phyloP scores from a whole-genome alignment of 2,888 invertebrate genomes.

The Atrina japonica region DNA sequence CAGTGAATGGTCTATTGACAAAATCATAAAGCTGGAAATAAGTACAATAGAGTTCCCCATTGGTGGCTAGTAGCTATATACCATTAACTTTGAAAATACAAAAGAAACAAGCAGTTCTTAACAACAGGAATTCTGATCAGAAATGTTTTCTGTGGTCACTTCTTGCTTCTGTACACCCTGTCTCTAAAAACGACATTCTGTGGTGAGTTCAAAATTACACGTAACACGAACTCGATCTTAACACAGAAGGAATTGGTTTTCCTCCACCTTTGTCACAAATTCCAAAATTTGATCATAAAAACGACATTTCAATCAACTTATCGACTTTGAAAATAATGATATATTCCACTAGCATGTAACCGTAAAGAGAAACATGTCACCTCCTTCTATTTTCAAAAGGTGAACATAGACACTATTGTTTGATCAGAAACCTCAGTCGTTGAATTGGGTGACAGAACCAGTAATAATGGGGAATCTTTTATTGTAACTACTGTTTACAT shows the following conservation, averaged over 20 bases:
- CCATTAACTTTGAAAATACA: constrained; percentile 31
- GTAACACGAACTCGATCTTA: constrained; percentile 29
- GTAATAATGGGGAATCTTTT: constrained; percentile 8
- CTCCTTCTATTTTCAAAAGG: constrained; percentile 27
- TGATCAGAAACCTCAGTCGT: constrained; percentile 19
- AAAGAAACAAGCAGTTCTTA: constrained; percentile 35
- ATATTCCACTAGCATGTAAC: too few species aligned
- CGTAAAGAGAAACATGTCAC: too few species aligned
- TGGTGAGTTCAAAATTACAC: constrained; percentile 32
- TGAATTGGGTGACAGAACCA: constrained; percentile 29
- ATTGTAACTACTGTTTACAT: constrained; percentile 30
- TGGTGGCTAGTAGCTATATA: constrained; percentile 38
- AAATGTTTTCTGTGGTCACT: constrained; percentile 40
- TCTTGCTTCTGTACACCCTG: constrained; percentile 24
- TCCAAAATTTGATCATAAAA: constrained; percentile 31
- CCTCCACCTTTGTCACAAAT: constrained; percentile 32
- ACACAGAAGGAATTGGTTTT: constrained; percentile 17
- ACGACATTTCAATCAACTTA: constrained; percentile 34
- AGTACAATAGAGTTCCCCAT: constrained; percentile 33
- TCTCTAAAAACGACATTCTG: constrained; percentile 14
- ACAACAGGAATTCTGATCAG: constrained; percentile 39
- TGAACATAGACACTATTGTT: constrained; percentile 25
- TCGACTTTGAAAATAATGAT: too few species aligned
- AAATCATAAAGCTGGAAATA: constrained; percentile 39
- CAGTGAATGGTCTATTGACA: constrained; percentile 37